A percentile compares a stretch with the other conserved stretches of the same genome.
phyloP scores from a whole-genome alignment of 2,797 vertebrate genomes.

The Artibeus jamaicensis region DNA sequence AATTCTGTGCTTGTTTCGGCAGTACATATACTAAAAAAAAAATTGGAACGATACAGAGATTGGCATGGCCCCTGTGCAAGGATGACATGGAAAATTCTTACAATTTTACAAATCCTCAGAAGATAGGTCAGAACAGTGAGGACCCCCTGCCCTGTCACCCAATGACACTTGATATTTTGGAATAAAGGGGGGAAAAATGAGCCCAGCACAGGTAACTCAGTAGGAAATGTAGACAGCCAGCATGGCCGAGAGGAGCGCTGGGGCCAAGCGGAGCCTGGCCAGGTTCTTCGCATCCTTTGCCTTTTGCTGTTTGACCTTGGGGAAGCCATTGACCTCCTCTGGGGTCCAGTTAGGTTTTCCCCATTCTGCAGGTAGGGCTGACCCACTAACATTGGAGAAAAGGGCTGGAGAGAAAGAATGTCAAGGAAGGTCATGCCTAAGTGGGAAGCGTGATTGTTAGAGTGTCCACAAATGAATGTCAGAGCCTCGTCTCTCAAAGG shows the following conservation, averaged over 20 bases:
- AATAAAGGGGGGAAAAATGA: neutral
- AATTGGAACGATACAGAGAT: too few species aligned
- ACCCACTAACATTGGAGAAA: neutral
- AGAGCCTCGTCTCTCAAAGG: neutral
- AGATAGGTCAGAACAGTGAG: neutral
- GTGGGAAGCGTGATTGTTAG: neutral
- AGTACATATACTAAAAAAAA: too few species aligned
- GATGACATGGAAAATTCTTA: neutral
- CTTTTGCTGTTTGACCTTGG: neutral
- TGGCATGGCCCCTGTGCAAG: too few species aligned
- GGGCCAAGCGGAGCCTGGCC: neutral
- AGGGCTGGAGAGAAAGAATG: neutral
- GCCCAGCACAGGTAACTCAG: neutral
- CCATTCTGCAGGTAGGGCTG: neutral
- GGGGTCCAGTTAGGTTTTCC: neutral
- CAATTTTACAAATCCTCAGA: neutral
- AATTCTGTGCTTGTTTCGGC: neutral
- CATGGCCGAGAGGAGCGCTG: neutral
- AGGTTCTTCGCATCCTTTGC: neutral
- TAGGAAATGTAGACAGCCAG: neutral
- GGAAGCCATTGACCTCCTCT: neutral
- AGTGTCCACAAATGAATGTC: neutral
- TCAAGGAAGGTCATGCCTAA: neutral
- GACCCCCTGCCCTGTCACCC: neutral
- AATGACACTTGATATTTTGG: neutral